phyloP scores from a whole-genome alignment of 2,797 vertebrate species.

The Kryptopterus vitreolus region DNA sequence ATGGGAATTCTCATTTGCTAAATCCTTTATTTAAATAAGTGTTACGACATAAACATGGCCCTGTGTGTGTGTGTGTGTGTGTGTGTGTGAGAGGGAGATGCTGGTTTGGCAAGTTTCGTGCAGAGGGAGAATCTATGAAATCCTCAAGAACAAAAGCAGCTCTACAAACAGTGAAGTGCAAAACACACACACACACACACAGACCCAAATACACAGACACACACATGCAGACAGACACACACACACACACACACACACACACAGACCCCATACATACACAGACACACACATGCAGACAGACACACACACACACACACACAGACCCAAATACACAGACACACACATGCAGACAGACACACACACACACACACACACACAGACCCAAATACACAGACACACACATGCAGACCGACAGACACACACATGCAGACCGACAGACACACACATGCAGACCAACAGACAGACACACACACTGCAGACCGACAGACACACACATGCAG shows the following conservation, averaged over 20 bases:
- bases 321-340: neutral
- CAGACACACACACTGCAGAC: too few species aligned
- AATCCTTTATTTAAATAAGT: neutral
- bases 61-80: neutral
- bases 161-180: neutral
- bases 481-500: too few species aligned
- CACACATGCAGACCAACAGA: too few species aligned
- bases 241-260: neutral
- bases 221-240: neutral
- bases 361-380: neutral
- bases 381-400: neutral
- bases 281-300: neutral
- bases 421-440: too few species aligned
- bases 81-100: neutral
- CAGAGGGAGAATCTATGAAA: neutral
- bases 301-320: neutral
- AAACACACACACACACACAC: neutral
- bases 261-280: neutral
- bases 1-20: neutral
- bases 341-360: too few species aligned
- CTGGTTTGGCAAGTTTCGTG: neutral
- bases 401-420: too few species aligned
- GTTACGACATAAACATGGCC: neutral
- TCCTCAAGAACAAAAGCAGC: neutral
- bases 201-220: neutral